Evolutionary conservation across 2,113 vertebrate species (phyloP).

Genomic region (Pseudonaja textilis): DNA sequence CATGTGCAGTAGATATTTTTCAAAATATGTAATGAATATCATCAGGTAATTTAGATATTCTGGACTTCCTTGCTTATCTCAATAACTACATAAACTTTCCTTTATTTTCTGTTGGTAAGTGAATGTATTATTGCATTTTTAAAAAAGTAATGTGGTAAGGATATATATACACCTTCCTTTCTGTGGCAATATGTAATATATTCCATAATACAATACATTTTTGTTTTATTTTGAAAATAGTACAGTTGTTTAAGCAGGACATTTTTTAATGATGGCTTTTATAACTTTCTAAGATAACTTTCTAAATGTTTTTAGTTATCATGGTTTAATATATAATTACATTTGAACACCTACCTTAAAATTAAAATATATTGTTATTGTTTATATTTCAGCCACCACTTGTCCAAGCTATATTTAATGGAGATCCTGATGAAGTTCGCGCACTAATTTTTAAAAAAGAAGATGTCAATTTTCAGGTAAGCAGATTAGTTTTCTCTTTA

Average conservation of each 20-base stretch:
- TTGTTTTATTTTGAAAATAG: background rate
- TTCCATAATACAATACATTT: background rate
- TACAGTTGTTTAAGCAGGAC: background rate
- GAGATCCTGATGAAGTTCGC: conserved; percentile 97
- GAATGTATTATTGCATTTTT: background rate
- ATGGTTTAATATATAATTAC: background rate
- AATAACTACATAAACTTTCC: conserved; percentile 38
- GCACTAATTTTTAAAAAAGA: conserved; percentile 99
- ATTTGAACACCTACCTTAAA: background rate
- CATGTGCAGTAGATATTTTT: conserved; percentile 63
- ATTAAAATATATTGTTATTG: conserved; percentile 36
- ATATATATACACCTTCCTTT: background rate
- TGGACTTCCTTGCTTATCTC: conserved; percentile 40
- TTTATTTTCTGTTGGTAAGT: background rate
- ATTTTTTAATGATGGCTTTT: background rate
- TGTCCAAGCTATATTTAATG: conserved; percentile 99
- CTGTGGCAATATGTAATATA: background rate
- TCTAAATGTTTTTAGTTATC: background rate
- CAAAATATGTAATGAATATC: conserved; percentile 57
- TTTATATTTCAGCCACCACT: conserved; percentile 85
- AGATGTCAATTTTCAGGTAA: conserved; percentile 99
- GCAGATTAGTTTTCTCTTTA: conserved; percentile 14
- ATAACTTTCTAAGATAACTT: background rate
- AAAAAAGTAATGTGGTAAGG: background rate
- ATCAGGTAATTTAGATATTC: conserved; percentile 52